A percentile compares a stretch with the other conserved stretches of the same genome.
Conservation (phyloP, 92 coral and sea anemone genomes). For the Zoanthus gigantus region DNA sequence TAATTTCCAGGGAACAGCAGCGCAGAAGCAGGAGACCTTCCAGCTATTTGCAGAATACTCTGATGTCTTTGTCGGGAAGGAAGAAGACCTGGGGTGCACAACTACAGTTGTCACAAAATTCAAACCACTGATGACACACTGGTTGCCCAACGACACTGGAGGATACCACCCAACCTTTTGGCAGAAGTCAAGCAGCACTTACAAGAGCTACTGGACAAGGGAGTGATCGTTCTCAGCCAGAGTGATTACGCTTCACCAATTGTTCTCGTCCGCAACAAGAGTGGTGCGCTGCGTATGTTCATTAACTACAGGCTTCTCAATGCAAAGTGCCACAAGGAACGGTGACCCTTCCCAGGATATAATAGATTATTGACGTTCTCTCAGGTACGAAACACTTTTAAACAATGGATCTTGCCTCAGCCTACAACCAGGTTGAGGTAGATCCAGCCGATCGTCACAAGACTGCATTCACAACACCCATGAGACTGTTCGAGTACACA, state of each 20-base stretch:
- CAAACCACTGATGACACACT: slow-evolving; percentile 52
- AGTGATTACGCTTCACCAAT: slow-evolving; percentile 62
- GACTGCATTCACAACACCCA: slow-evolving; percentile 66
- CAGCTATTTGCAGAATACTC: slow-evolving; percentile 2
- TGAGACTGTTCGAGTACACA: slow-evolving; percentile 55
- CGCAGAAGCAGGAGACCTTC: too few species aligned
- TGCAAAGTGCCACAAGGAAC: slow-evolving; percentile 44
- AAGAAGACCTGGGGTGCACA: background rate
- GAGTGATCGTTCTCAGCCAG: slow-evolving; percentile 36
- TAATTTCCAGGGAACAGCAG: too few species aligned
- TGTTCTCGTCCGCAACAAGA: slow-evolving; percentile 61
- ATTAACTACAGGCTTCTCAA: slow-evolving; percentile 29
- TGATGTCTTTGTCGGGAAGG: background rate
- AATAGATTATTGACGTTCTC: slow-evolving; percentile 40
- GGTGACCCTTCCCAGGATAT: slow-evolving; percentile 56
- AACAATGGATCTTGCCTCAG: slow-evolving; percentile 48
- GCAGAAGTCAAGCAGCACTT: slow-evolving; percentile 63
- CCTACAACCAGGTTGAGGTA: slow-evolving; percentile 53
- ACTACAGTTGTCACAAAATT: slow-evolving; percentile 46
- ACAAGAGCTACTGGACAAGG: slow-evolving; percentile 51
- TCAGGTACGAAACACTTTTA: slow-evolving; percentile 55
- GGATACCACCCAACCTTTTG: slow-evolving; percentile 54
- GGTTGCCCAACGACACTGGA: slow-evolving; percentile 40
- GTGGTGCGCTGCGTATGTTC: slow-evolving; percentile 62
- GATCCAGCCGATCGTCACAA: slow-evolving; percentile 35